Base-by-base conservation (phyloP, 2,888 invertebrate species). In the Nephrotoma appendiculata region DNA sequence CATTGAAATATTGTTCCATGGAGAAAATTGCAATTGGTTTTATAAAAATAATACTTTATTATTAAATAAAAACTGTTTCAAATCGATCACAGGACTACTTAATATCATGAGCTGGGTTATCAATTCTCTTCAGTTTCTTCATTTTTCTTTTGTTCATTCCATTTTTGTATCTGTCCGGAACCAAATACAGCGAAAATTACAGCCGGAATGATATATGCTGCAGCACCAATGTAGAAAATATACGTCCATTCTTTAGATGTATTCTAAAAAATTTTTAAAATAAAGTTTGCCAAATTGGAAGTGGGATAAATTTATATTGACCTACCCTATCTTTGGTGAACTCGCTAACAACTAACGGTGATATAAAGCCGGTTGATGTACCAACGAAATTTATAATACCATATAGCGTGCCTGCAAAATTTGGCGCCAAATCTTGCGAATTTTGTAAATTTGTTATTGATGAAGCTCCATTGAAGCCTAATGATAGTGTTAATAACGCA, bases 361-460 rank as follows among this genome's bases (percentile, higher is more conserved):
- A 93, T 87, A 96, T 93, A 88, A 96, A 94, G 11, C 95, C 96
- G 0, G 95, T 93, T 0, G 94, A 93, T 86, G 94, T 94, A 19
- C 95, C 96, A 87, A 96, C 91, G 87, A 95, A 95, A 89, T 95
- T 96, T 86, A 95, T 95, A 1, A 96, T 94, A 6, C 96, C 96
- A 88, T 95, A 95, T 11, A 96, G 90, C 11, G 95, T 94, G 83
- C 95, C 96, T 1, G 95, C 95, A 89, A 93, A 96, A 89, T 94
- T 95, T 0, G 96, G 96, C 0, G 96, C 94, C 87, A 96, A 90
- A 90, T 96, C 96, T 92, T 96, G 94, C 85, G 94, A 91, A 88
- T 94, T 94, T 88, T 94, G 93, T 88, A 94, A 90, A 89, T 94
- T 94, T 2, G 94, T 93, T 12, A 94, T 90, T 0, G 94, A 94